These are phyloP conservation scores for Aurelia aurita complex sp. Pacific DNA, from an alignment of 30 jellyfish, hydroid and myxozoan genomes.

Conservation along the genomic window DNA sequence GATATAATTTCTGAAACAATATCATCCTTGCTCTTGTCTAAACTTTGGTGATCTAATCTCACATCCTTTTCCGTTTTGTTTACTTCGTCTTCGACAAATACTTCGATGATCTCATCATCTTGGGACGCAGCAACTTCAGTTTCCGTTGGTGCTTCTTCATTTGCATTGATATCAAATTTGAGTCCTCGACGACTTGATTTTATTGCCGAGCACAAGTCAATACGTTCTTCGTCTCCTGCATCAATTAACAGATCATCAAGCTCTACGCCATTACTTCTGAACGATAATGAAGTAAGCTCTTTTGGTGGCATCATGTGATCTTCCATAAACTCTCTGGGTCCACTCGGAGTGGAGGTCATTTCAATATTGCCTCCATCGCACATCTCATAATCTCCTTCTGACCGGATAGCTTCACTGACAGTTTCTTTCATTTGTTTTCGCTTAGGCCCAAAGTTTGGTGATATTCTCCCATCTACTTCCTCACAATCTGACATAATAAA, in stretches of 20 bases:
- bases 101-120: constrained; percentile 57
- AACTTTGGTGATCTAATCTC: neutral
- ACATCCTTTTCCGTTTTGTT: neutral
- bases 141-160: neutral
- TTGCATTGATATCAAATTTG: constrained; percentile 27
- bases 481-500: constrained; percentile 65
- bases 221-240: constrained; percentile 39
- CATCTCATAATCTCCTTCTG: neutral
- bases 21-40: constrained; percentile 24
- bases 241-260: neutral
- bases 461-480: constrained; percentile 36
- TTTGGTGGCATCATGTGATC: neutral
- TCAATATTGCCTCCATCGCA: neutral
- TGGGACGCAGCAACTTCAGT: neutral
- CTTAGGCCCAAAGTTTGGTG: constrained; percentile 64
- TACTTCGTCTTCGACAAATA: constrained; percentile 43
- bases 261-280: neutral
- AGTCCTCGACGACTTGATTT: constrained; percentile 23
- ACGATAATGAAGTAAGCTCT: neutral
- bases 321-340: neutral
- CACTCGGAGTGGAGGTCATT: neutral
- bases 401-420: neutral
- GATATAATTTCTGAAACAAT: constrained; percentile 49
- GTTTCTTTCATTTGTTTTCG: neutral
- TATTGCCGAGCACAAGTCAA: constrained; percentile 43